These are phyloP conservation scores for Cliona cf. orientalis DNA, from an alignment of 37 sponge, comb jelly and placozoan genomes.

Conservation along the genomic window DNA sequence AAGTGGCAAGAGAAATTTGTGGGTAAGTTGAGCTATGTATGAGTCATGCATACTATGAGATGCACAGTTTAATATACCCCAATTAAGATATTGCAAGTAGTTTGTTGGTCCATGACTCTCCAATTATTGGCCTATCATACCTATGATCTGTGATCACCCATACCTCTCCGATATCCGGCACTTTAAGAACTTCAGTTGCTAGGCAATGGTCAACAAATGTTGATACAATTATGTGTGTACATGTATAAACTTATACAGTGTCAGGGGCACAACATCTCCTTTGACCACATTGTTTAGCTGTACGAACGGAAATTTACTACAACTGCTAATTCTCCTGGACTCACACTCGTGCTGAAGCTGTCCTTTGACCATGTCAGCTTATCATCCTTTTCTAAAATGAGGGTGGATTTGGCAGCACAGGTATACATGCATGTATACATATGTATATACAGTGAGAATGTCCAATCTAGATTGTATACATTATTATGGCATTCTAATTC, in stretches of 20 bases:
- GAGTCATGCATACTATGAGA: neutral
- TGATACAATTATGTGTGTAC: too few relatives aligned
- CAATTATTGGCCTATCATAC: too few relatives aligned
- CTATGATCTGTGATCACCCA: too few relatives aligned
- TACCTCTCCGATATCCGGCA: too few relatives aligned
- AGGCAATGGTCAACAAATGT: too few relatives aligned
- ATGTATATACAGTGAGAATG: too few relatives aligned
- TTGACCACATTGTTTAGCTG: slow-evolving; percentile 38
- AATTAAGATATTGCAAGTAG: too few relatives aligned
- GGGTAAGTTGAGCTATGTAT: neutral
- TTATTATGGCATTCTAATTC: neutral
- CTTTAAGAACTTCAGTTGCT: too few relatives aligned
- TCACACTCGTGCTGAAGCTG: slow-evolving; percentile 39
- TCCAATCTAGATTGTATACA: too few relatives aligned
- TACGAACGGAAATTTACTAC: slow-evolving; percentile 21
- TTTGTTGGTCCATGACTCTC: too few relatives aligned
- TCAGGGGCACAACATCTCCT: slow-evolving; percentile 33
- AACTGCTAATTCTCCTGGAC: slow-evolving; percentile 12
- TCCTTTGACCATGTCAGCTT: slow-evolving; percentile 24
- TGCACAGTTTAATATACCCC: neutral
- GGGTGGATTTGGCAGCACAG: slow-evolving; percentile 48
- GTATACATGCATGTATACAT: too few relatives aligned
- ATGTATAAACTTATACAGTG: neutral
- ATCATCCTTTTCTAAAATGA: slow-evolving; percentile 35
- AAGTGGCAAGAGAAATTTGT: neutral